phyloP scores from a whole-genome alignment of 2,888 invertebrate genomes.

The Phytoseiulus persimilis region DNA sequence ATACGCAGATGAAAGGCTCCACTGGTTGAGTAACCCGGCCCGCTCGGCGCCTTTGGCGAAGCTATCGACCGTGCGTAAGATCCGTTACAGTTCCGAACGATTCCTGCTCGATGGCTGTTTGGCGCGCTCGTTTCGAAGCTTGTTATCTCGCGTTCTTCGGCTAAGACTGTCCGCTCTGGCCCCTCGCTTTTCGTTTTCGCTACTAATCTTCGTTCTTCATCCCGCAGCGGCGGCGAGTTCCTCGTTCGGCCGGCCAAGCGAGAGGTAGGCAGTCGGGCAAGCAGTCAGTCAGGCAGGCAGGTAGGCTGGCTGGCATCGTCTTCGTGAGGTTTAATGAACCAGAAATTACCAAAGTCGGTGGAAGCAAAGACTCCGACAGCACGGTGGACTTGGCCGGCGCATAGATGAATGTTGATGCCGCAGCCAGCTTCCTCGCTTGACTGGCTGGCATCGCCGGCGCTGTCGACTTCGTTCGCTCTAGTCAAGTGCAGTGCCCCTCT shows the following conservation, averaged over 20 bases:
- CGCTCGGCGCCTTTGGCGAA: too few relatives aligned
- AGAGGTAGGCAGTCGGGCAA: not conserved
- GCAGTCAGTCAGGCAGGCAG: not conserved
- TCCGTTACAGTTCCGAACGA: not conserved
- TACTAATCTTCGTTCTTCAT: conserved; percentile 5
- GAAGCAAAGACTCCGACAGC: not conserved
- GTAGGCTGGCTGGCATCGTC: not conserved
- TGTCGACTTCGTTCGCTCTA: not conserved
- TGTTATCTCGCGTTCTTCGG: not conserved
- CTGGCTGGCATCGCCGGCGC: not conserved
- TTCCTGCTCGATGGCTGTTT: not conserved
- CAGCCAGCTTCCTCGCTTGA: not conserved
- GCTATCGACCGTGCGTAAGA: not conserved
- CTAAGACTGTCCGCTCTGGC: not conserved
- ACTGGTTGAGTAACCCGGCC: not conserved
- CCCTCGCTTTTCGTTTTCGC: not conserved
- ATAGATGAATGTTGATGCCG: not conserved
- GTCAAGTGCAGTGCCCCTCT: conserved; percentile 5
- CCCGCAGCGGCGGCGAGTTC: not conserved
- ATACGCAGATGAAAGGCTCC: not conserved
- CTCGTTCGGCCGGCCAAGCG: not conserved
- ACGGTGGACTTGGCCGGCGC: not conserved
- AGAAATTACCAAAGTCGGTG: conserved; percentile 26
- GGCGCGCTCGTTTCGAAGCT: not conserved
- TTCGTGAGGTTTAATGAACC: conserved; percentile 33